Evolutionary conservation across 2,888 invertebrate genomes (phyloP).

Genomic region (Volucella inflata): DNA sequence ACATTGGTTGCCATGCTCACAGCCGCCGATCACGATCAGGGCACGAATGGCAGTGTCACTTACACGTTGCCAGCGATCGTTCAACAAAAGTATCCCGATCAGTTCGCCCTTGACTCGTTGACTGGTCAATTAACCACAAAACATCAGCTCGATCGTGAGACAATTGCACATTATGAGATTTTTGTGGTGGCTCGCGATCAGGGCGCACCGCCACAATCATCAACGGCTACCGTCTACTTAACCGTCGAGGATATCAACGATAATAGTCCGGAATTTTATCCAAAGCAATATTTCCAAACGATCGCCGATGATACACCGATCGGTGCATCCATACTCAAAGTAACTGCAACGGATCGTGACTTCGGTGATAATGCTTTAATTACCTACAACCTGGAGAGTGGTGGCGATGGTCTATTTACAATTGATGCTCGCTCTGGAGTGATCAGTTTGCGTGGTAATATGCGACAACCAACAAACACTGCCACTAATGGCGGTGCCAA

Average conservation of each 20-base stretch:
- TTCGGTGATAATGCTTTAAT: slow-evolving; percentile 94
- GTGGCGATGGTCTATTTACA: slow-evolving; percentile 91
- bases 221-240: slow-evolving; percentile 93
- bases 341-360: slow-evolving; percentile 93
- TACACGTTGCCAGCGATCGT: slow-evolving; percentile 92
- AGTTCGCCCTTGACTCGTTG: slow-evolving; percentile 91
- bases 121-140: slow-evolving; percentile 93
- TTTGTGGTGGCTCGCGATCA: slow-evolving; percentile 95
- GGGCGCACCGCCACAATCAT: slow-evolving; percentile 94
- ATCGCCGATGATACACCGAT: slow-evolving; percentile 87
- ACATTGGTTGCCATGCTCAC: slow-evolving; percentile 93
- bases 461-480: slow-evolving; percentile 84
- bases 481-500: slow-evolving; percentile 65
- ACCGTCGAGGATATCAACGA: slow-evolving; percentile 95
- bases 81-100: slow-evolving; percentile 91
- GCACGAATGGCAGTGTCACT: slow-evolving; percentile 95
- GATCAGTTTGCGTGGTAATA: slow-evolving; percentile 88
- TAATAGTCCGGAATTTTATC: slow-evolving; percentile 96
- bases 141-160: slow-evolving; percentile 92
- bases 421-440: slow-evolving; percentile 92
- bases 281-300: slow-evolving; percentile 92
- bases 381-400: slow-evolving; percentile 90
- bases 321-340: slow-evolving; percentile 86
- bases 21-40: slow-evolving; percentile 96
- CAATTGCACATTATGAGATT: slow-evolving; percentile 90